phyloP scores from a whole-genome alignment of 2,888 invertebrate species.

The Rhagium mordax region DNA sequence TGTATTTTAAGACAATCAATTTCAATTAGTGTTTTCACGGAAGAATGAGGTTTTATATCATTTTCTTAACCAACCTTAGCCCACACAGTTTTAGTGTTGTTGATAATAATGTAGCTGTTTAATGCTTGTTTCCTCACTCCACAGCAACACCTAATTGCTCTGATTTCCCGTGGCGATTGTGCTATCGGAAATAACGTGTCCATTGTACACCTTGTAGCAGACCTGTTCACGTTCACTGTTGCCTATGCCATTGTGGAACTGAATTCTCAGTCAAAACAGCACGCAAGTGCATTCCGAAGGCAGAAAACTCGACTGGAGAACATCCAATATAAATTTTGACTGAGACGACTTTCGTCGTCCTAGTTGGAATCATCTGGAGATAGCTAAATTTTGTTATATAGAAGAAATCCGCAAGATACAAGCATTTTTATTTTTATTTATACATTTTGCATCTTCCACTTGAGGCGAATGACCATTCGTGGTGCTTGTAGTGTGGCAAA shows the following conservation, averaged over 20 bases:
- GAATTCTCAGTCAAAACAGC: neutral
- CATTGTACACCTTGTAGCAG: neutral
- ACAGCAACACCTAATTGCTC: neutral
- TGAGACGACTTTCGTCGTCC: too few relatives aligned
- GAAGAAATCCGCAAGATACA: too few relatives aligned
- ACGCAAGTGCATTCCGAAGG: too few relatives aligned
- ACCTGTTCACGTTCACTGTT: neutral
- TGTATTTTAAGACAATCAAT: conserved; percentile 48
- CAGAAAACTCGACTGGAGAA: too few relatives aligned
- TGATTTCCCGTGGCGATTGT: conserved; percentile 2
- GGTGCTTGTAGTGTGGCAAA: too few relatives aligned
- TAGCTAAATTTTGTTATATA: too few relatives aligned
- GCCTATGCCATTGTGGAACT: neutral
- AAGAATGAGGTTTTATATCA: conserved; percentile 49
- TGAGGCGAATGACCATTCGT: too few relatives aligned
- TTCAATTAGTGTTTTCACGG: conserved; percentile 44
- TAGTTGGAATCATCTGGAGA: too few relatives aligned
- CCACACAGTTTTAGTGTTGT: conserved; percentile 36
- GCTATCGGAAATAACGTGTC: neutral
- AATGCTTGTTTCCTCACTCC: neutral
- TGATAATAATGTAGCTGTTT: conserved; percentile 30
- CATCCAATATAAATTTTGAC: too few relatives aligned
- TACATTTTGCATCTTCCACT: too few relatives aligned
- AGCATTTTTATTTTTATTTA: too few relatives aligned
- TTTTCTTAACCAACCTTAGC: conserved; percentile 35